These are phyloP conservation scores for Trididemnum nubilum DNA, from an alignment of 23 tunicate genomes.

Conservation along the genomic window DNA sequence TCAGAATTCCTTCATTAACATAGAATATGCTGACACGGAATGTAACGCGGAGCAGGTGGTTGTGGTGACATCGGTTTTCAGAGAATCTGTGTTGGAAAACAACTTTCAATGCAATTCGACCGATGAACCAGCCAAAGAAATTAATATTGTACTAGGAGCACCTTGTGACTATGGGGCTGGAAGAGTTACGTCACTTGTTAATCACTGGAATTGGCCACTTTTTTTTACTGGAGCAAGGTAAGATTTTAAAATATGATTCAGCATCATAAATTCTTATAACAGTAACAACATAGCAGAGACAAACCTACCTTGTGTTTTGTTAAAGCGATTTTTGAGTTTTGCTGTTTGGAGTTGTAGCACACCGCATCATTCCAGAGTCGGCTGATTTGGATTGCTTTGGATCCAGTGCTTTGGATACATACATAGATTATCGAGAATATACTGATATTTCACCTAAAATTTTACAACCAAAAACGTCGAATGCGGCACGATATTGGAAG, in stretches of 20 bases:
- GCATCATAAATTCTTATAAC: neutral
- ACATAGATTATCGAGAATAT: no score
- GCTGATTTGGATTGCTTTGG: no score
- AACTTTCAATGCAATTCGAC: conserved; percentile 20
- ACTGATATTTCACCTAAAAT: no score
- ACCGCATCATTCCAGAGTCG: no score
- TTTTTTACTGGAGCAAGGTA: conserved; percentile 77
- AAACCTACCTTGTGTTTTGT: no score
- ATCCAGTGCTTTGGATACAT: no score
- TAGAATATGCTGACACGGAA: conserved; percentile 36
- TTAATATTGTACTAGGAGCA: conserved; percentile 58
- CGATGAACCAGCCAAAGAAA: neutral
- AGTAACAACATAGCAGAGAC: no score
- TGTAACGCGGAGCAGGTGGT: conserved; percentile 64
- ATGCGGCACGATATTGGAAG: no score
- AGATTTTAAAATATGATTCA: no score
- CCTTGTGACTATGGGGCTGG: conserved; percentile 75
- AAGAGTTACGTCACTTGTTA: conserved; percentile 50
- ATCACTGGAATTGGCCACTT: conserved; percentile 80
- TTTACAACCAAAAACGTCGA: no score
- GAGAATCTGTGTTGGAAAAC: conserved; percentile 30
- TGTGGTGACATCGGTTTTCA: conserved; percentile 51
- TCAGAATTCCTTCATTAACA: conserved; percentile 7
- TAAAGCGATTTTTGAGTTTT: no score
- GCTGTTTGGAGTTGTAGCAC: no score